These are phyloP conservation scores for Orgyia antiqua DNA, from an alignment of 2,888 invertebrate genomes.

Conservation along the genomic window DNA sequence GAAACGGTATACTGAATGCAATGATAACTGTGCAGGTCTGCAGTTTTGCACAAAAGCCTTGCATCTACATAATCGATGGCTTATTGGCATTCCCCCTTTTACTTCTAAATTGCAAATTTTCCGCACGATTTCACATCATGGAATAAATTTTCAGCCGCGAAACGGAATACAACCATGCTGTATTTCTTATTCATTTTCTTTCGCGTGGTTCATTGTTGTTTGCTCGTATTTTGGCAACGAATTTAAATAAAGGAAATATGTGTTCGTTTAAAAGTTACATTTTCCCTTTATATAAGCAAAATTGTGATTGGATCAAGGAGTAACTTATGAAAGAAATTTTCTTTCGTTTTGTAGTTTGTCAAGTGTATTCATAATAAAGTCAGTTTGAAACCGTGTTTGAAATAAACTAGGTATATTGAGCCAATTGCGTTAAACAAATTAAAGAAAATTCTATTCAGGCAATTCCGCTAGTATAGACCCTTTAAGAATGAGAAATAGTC, in stretches of 20 bases:
- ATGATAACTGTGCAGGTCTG: conserved; percentile 66
- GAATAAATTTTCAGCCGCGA: conserved; percentile 71
- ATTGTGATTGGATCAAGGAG: too few relatives aligned
- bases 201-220: conserved; percentile 35
- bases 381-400: too few relatives aligned
- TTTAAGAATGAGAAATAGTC: too few relatives aligned
- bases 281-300: too few relatives aligned
- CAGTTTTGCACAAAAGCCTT: conserved; percentile 65
- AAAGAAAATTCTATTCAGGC: too few relatives aligned
- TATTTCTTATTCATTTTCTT: conserved; percentile 44
- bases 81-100: conserved; percentile 73
- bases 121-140: conserved; percentile 70
- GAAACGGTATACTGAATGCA: conserved; percentile 55
- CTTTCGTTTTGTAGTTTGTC: too few relatives aligned
- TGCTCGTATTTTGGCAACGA: conserved; percentile 29
- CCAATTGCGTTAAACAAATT: too few relatives aligned
- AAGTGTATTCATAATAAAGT: too few relatives aligned
- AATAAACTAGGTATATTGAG: too few relatives aligned
- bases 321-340: too few relatives aligned
- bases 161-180: conserved; percentile 55
- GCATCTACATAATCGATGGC: conserved; percentile 76
- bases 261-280: conserved; percentile 2
- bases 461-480: too few relatives aligned
- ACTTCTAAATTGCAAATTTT: conserved; percentile 78
- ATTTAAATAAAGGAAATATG: conserved; percentile 1